Percentiles rank a stretch among this genome's conserved stretches.
These are phyloP conservation scores for Nothoprocta perdicaria DNA, from an alignment of 2,113 vertebrate genomes.

Conservation along the genomic window DNA sequence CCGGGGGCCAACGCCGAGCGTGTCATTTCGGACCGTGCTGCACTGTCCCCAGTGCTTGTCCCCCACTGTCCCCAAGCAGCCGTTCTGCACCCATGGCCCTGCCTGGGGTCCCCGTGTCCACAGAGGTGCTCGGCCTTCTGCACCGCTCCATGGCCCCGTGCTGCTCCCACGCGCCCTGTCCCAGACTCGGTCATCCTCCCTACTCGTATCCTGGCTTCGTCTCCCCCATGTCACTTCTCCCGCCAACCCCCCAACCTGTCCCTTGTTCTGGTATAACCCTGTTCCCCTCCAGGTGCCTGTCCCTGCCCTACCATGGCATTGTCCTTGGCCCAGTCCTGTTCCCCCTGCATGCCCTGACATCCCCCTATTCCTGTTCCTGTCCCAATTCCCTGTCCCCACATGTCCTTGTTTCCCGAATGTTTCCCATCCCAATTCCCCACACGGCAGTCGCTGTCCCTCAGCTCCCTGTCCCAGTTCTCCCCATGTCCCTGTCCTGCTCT, in stretches of 20 bases:
- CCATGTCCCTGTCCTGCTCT: neutral
- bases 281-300: neutral
- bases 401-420: neutral
- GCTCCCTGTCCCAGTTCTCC: too few relatives aligned
- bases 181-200: neutral
- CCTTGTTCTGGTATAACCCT: neutral
- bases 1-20: too few relatives aligned
- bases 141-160: neutral
- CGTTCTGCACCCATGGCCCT: too few relatives aligned
- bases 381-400: too few relatives aligned
- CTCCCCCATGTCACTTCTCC: neutral
- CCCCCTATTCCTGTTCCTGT: too few relatives aligned
- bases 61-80: too few relatives aligned
- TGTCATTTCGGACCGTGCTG: too few relatives aligned
- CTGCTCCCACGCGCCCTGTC: neutral
- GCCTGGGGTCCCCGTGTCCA: too few relatives aligned
- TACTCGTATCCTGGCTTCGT: rapidly evolving
- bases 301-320: neutral
- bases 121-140: too few relatives aligned
- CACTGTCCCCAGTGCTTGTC: too few relatives aligned
- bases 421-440: too few relatives aligned
- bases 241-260: neutral
- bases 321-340: neutral
- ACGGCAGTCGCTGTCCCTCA: neutral
- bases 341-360: too few relatives aligned